Base-by-base conservation (phyloP, 2,888 invertebrate species). In the Yponomeuta malinellus region DNA sequence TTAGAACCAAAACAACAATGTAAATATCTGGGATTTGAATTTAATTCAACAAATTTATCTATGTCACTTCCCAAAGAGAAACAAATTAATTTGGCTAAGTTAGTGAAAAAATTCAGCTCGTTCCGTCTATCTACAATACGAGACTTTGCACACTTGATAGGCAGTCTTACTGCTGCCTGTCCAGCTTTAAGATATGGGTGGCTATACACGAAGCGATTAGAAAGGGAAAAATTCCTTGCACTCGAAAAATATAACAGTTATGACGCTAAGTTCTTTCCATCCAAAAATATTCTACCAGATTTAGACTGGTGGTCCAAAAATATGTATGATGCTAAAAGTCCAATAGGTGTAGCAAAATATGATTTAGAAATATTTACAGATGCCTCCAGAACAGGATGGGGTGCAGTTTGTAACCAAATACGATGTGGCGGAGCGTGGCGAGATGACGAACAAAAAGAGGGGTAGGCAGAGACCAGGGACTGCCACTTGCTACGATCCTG, bases 21-120 rank as follows among this genome's bases (percentile, higher is more conserved):
- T 37, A 71, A 71, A 67, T 73, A 71, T 63, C 68, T 75, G 59
- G 75, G 75, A 3, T 73, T 75, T 23, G 64, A 72, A 6, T 72
- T 73, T 64, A 67, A 74, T 48, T 69, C 72, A 1, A 31, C n/a
- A 43, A 63, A 71, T 12, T 65, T 74, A 52, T 63, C 72, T 2
- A 69, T 74, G 9, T 37, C 63, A 4, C 9, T 75, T 12, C 71
- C 74, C 0, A 1, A 29, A 31, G 73, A 74, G 10, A 75, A 74
- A 72, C 71, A 72, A 23, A 10, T 71, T 10, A 73, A 68, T 10
- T 72, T 71, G 48, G 15, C n/a, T 15, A 63, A 71, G 29, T 23
- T 71, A n/a, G 33, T 73, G 43, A 9, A 59, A 64, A 74, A 72
- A 71, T 72, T 70, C 2, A 52, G 72, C 33, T 37, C 33, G 33